phyloP scores from a whole-genome alignment of 2,888 invertebrate species.

The Abscondita cerata region DNA sequence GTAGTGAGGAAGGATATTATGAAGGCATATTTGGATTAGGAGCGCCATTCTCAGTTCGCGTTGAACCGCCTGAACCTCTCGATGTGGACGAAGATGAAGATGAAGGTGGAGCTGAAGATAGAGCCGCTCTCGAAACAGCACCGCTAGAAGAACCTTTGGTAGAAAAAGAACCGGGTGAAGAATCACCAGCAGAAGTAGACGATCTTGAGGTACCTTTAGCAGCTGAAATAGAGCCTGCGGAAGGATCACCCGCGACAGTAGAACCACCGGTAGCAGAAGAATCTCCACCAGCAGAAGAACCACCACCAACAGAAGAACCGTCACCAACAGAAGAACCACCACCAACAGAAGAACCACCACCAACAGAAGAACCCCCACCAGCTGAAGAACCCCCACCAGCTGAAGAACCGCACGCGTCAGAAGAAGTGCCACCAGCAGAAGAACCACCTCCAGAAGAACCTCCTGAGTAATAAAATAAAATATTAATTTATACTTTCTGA shows the following conservation, averaged over 20 bases:
- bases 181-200: conserved; percentile 21
- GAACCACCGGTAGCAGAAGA: background rate
- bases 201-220: conserved; percentile 5
- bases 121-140: too few relatives aligned
- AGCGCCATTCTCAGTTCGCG: too few relatives aligned
- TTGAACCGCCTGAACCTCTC: too few relatives aligned
- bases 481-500: too few relatives aligned
- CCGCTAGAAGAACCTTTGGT: conserved; percentile 21
- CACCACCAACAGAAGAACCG: conserved; percentile 6
- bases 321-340: conserved; percentile 12
- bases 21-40: too few relatives aligned
- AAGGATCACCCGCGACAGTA: background rate
- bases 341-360: conserved; percentile 4
- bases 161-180: conserved; percentile 10
- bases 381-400: conserved; percentile 1
- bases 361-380: too few relatives aligned
- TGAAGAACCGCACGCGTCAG: background rate
- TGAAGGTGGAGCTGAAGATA: too few relatives aligned
- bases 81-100: too few relatives aligned
- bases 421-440: too few relatives aligned
- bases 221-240: background rate
- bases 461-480: too few relatives aligned
- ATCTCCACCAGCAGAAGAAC: background rate
- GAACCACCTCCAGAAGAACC: too few relatives aligned
- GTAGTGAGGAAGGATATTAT: too few relatives aligned